Base-by-base conservation (phyloP, 2,888 invertebrate genomes). In the Tetranychus truncatus region DNA sequence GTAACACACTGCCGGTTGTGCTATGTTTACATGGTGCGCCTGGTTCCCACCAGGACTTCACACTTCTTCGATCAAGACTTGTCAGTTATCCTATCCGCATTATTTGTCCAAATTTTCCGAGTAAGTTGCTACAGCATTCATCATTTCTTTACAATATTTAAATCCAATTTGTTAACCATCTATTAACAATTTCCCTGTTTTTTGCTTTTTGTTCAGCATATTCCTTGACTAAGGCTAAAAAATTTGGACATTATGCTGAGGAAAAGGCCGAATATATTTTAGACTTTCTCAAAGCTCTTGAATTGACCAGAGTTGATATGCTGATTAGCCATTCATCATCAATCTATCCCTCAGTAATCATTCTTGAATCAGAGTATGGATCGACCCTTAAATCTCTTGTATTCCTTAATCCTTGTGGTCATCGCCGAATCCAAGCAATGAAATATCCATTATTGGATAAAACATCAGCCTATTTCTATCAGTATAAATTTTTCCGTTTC, bases 21-120 rank as follows among this genome's bases (percentile, higher is more conserved):
- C 24, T 78, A 44, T 76, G 74, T 9, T 73, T 78, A 55, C 78
- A 78, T 76, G 78, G 78, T 20, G 78, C 78, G 21, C 78, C 78
- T 21, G 78, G 78, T 55, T 77, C 78, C 9, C 78, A 75, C 46
- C 45, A 74, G 24, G 78, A 78, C 74, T 78, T 76, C 73, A 65
- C 11, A 18, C 73, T 55, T 18, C 73, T 78, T 65, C 72, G 76
- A 20, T 55, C 71, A 18, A 45, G 76, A 71, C 74, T 78, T 7
- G 72, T 74, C 18, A 24, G 74, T 1, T 71, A 71, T 15, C 75
- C 74, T 1, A 74, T 78, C 24, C 74, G 78, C 71, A 74, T 78
- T 18, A 72, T 78, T 45, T 76, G 74, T 11, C 78, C 78, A 18
- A 76, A 75, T 45, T 78, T 76, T 69, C 78, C 78, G 20, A 76